Percentiles rank a stretch among this genome's conserved stretches.
phyloP scores from a whole-genome alignment of 2,113 vertebrate genomes.

The Beaufortia kweichowensis region DNA sequence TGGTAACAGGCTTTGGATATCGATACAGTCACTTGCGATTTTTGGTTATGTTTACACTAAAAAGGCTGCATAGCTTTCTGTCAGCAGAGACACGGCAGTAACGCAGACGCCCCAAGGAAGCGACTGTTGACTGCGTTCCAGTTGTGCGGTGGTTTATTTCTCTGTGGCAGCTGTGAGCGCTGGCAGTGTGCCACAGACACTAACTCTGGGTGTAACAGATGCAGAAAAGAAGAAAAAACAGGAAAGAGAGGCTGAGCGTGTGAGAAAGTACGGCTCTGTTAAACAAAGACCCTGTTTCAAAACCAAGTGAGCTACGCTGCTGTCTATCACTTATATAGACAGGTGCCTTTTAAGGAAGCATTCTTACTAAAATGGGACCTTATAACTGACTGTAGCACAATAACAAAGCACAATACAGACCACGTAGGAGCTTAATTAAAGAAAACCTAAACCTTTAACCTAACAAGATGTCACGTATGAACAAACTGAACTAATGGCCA shows the following conservation, averaged over 20 bases:
- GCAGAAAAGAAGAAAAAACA: conserved; percentile 57
- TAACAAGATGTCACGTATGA: neutral
- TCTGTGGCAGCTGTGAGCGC: conserved; percentile 68
- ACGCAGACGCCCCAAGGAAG: conserved; percentile 6
- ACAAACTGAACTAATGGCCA: conserved; percentile 4
- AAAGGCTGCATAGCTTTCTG: neutral
- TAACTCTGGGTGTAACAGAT: conserved; percentile 64
- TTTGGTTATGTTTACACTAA: conserved; percentile 1
- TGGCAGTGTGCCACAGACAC: conserved; percentile 66
- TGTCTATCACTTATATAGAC: neutral
- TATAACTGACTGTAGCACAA: neutral
- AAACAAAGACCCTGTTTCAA: neutral
- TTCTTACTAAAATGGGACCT: neutral
- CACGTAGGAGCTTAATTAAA: neutral
- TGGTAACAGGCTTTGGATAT: neutral
- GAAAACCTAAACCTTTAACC: neutral
- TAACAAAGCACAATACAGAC: too few species aligned
- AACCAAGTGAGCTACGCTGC: neutral
- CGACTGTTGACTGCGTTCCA: conserved; percentile 29
- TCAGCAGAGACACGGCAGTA: neutral
- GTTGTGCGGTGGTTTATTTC: neutral
- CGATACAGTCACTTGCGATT: conserved; percentile 4
- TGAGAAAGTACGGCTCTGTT: neutral
- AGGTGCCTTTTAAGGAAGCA: neutral
- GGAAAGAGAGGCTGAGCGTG: conserved; percentile 39